Evolutionary conservation across 2,113 vertebrate genomes (phyloP).

Genomic region (Tenebrosternarchus preto): DNA sequence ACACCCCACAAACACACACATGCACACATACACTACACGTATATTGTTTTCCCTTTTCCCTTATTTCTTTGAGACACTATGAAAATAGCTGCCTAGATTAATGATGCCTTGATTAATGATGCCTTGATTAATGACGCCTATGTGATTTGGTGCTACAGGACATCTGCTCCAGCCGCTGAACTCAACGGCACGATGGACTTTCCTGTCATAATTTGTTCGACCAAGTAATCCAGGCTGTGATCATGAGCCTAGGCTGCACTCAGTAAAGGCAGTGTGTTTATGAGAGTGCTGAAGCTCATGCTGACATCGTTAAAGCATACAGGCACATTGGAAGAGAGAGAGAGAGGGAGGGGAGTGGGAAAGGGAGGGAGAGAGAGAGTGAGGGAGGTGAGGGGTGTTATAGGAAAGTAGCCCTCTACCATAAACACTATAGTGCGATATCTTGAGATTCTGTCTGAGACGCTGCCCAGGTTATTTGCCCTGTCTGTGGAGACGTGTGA

Average conservation of each 20-base stretch:
- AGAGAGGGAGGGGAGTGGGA: conserved; percentile 26
- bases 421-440: conserved; percentile 57
- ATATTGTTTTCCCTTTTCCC: conserved; percentile 61
- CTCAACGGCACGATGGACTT: neutral
- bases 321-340: conserved; percentile 25
- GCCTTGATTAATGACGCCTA: conserved; percentile 43
- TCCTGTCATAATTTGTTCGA: neutral
- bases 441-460: conserved; percentile 45
- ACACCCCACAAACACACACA: neutral
- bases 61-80: conserved; percentile 59
- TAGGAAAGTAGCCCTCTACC: conserved; percentile 48
- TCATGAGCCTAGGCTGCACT: neutral
- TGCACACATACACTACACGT: conserved; percentile 24
- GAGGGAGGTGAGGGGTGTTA: conserved; percentile 19
- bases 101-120: conserved; percentile 41
- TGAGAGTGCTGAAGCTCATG: conserved; percentile 35
- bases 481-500: conserved; percentile 45
- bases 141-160: conserved; percentile 30
- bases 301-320: conserved; percentile 52
- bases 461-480: conserved; percentile 52
- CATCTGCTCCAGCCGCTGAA: conserved; percentile 6
- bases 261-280: conserved; percentile 32
- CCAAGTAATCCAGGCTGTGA: neutral
- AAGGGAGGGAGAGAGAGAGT: conserved; percentile 11
- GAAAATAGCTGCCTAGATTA: conserved; percentile 44